Conservation (phyloP, 2,888 invertebrate species). For the Phasia obesa region DNA sequence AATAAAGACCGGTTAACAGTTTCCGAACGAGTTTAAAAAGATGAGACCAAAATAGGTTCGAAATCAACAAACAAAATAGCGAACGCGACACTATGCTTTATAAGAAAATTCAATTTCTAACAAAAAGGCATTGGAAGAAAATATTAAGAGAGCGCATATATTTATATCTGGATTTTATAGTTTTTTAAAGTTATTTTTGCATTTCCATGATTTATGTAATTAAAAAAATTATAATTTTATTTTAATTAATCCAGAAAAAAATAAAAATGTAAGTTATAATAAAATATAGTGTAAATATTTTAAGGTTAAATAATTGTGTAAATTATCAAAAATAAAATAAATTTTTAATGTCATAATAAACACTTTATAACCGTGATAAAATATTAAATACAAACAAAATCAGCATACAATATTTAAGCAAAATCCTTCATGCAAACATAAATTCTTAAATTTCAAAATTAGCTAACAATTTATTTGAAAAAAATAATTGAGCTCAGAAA, state of each 20-base stretch:
- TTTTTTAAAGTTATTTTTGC: background rate
- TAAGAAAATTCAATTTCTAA: too few species aligned
- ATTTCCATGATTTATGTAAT: background rate
- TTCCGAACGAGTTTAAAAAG: too few species aligned
- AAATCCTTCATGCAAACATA: slow-evolving; percentile 17
- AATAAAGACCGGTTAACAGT: too few species aligned
- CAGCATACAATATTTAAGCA: slow-evolving; percentile 30
- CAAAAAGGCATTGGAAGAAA: too few species aligned
- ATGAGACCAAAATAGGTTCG: too few species aligned
- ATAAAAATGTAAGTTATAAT: slow-evolving; percentile 6
- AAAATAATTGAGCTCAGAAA: slow-evolving; percentile 13
- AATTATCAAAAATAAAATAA: slow-evolving; percentile 36
- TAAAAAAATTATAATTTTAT: background rate
- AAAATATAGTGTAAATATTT: slow-evolving; percentile 52
- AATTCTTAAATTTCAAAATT: slow-evolving; percentile 1
- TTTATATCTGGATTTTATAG: too few species aligned
- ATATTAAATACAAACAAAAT: slow-evolving; percentile 36
- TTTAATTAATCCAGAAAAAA: background rate
- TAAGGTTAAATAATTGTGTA: slow-evolving; percentile 39
- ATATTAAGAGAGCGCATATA: too few species aligned
- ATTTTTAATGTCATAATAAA: slow-evolving; percentile 53
- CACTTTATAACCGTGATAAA: slow-evolving; percentile 65
- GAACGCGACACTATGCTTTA: too few species aligned
- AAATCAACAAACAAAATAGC: too few species aligned
- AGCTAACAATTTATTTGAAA: slow-evolving; percentile 7